Evolutionary conservation across 2,888 invertebrate species (phyloP), one percentile per base, ranked within the genome.

Genomic region (Buathra laborator): DNA sequence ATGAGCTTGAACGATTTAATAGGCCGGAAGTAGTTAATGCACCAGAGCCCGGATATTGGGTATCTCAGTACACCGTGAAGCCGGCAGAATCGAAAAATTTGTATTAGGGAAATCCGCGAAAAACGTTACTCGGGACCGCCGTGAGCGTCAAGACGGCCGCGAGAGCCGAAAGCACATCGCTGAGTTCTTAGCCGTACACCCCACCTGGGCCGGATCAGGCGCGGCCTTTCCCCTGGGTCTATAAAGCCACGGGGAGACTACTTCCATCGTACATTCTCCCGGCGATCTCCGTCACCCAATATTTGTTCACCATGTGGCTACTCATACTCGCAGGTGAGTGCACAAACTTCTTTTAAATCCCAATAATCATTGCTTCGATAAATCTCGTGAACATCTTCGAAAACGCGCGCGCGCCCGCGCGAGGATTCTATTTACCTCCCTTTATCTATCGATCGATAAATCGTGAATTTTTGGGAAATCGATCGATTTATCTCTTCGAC

Each of bases 181-280:
- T n/a, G 76, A 68, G 75, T 64, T 44, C 85, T 6, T 37, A 79
- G 82, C 77, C 81, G 91, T 90, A 88, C 24, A 93, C 92, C 93
- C 93, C 93, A 93, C 93, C 89, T 92, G 91, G 88, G 81, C 86
- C 87, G 86, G 85, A 86, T 88, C 92, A 92, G 92, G 91, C 91
- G 91, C 91, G 91, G 93, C 93, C 93, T 93, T 93, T 93, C 92
- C 92, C 92, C 89, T 90, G 88, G 91, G 92, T 93, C 92, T 93
- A 93, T 93, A 93, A 93, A 93, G 92, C 91, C 90, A 91, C 91
- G 91, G 90, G 89, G 89, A 90, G 88, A 89, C 89, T 89, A 92
- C 90, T 90, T 90, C 89, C 85, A 89, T 88, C 87, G 90, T 91
- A 92, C 93, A 93, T 93, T 93, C 93, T 90, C 92, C 92, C 92